phyloP scores from a whole-genome alignment of 1,140 invertebrate genomes.

The Euschistus heros region DNA sequence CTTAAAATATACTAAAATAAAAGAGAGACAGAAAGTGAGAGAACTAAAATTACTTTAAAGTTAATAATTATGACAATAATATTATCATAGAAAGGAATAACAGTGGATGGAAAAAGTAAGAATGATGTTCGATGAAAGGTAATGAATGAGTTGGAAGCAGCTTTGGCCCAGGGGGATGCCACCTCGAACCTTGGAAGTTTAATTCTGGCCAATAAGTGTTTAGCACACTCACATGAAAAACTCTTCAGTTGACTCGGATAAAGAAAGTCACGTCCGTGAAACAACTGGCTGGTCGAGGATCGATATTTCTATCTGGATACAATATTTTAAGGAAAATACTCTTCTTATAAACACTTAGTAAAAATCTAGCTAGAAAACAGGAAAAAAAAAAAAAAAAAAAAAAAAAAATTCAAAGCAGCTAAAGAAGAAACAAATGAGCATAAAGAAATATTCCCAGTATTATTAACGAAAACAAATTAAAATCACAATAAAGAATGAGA shows the following conservation, averaged over 20 bases:
- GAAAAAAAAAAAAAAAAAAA: neutral
- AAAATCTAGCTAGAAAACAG: neutral
- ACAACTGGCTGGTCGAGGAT: slow-evolving; percentile 58
- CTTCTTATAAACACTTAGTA: too few relatives aligned
- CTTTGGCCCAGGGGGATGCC: neutral
- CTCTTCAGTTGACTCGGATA: slow-evolving; percentile 63
- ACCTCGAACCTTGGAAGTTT: neutral
- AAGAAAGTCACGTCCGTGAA: slow-evolving; percentile 62
- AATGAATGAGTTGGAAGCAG: neutral
- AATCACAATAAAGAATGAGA: too few relatives aligned
- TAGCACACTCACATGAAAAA: slow-evolving; percentile 57
- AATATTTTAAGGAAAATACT: slow-evolving; percentile 29
- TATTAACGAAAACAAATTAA: too few relatives aligned
- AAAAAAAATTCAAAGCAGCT: neutral
- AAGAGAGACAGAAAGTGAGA: slow-evolving; percentile 2
- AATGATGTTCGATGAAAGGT: neutral
- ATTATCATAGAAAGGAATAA: neutral
- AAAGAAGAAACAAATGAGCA: too few relatives aligned
- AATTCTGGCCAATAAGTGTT: neutral
- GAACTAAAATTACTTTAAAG: neutral
- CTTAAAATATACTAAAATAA: neutral
- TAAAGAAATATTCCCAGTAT: too few relatives aligned
- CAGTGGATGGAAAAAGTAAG: neutral
- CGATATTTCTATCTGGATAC: slow-evolving; percentile 60
- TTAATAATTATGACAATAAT: neutral